Evolutionary conservation across 2,797 vertebrate species (phyloP).

Genomic region (Hyperoplus lanceolatus): DNA sequence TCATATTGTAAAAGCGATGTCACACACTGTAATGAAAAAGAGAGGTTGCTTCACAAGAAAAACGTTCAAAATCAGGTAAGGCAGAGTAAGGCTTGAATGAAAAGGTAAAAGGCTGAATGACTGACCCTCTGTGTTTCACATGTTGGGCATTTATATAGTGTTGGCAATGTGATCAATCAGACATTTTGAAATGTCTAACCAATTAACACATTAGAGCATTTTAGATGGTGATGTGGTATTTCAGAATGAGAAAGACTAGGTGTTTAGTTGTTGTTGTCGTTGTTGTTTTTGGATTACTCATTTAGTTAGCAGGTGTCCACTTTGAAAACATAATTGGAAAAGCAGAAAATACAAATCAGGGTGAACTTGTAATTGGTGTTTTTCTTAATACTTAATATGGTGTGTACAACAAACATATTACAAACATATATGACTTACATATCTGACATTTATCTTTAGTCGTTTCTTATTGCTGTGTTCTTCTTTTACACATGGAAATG

Average conservation of each 20-base stretch:
- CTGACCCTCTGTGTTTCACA: slow-evolving; percentile 38
- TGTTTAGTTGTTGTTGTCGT: too few species aligned
- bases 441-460: background rate
- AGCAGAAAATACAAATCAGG: slow-evolving; percentile 1
- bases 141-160: slow-evolving; percentile 38
- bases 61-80: slow-evolving; percentile 38
- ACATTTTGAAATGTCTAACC: slow-evolving; percentile 41
- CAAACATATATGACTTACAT: background rate
- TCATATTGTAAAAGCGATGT: slow-evolving; percentile 22
- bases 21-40: slow-evolving; percentile 18
- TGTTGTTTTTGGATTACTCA: background rate
- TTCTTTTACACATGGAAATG: slow-evolving; percentile 18
- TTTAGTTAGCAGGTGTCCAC: background rate
- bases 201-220: slow-evolving; percentile 21
- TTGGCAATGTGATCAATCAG: slow-evolving; percentile 18
- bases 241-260: background rate
- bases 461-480: slow-evolving; percentile 1
- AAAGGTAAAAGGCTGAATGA: slow-evolving; percentile 64
- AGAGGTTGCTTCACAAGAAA: slow-evolving; percentile 39
- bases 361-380: background rate
- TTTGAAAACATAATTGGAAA: background rate
- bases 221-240: slow-evolving; percentile 17
- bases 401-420: background rate
- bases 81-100: slow-evolving; percentile 59
- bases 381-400: background rate